Evolutionary conservation across 2,888 invertebrate genomes (phyloP), one percentile per base, ranked within the genome.

Genomic region (Agrotis ipsilon): DNA sequence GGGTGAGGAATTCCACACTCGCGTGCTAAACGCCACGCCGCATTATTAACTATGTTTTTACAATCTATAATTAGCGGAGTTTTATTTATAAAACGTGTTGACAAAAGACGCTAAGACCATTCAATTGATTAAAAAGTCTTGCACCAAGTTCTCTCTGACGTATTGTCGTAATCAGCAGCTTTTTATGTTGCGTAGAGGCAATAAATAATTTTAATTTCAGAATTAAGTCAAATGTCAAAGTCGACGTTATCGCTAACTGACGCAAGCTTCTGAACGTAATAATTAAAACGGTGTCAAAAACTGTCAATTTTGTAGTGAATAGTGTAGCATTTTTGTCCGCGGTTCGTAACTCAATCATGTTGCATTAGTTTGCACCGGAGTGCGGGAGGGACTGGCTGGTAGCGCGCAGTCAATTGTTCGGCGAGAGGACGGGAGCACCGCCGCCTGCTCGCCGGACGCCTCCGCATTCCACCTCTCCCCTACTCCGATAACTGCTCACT

Each of bases 391-490:
- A 77, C 68, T 74, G 78, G 70, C 75, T 78, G 75, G 66, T 62
- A 68, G 72, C 63, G 82, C 76, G 82, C 85, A 81, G 81, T 78
- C 86, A 87, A 87, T 85, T 85, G 83, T 83, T 84, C 66, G 51
- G 78, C 65, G 72, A 72, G 81, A 72, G 75, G 76, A 61, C 78
- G 66, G 68, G 76, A 68, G 55, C 27, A 4, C 51, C 21, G 60
- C 67, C 82, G 39, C 82, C 81, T 81, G 82, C 71, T 70, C 64
- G 77, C 83, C 88, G 90, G 90, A 89, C 89, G 90, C 87, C 91
- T 90, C 89, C 91, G 92, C 93, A 93, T 93, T 92, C 93, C 92
- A 82, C 82, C 65, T 82, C 79, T 78, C 80, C 80, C 80, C 79
- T 74, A 81, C 87, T 82, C 86, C 88, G 58, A 65, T 91, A 93